These are phyloP conservation scores for Brachionus rubens DNA, from an alignment of 1,140 invertebrate genomes.

Conservation along the genomic window DNA sequence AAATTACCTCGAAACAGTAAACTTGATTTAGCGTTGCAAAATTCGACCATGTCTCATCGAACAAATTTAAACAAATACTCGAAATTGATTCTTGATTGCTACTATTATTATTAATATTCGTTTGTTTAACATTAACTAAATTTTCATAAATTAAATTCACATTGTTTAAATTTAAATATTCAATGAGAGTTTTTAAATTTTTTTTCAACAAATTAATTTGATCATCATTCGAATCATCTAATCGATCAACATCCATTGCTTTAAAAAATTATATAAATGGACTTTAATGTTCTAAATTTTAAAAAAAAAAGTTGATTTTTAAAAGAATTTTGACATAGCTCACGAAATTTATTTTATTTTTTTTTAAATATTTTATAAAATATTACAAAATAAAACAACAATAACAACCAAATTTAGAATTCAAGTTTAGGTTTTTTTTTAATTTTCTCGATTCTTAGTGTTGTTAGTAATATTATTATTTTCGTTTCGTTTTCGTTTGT, in stretches of 20 bases:
- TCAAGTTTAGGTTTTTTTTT: no score
- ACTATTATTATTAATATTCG: background rate
- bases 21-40: background rate
- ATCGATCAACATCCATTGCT: background rate
- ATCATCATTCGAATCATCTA: background rate
- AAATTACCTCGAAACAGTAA: background rate
- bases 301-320: no score
- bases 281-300: no score
- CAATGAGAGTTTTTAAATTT: background rate
- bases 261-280: no score
- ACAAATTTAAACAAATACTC: background rate
- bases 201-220: background rate
- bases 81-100: background rate
- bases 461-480: background rate
- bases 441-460: no score
- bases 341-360: background rate
- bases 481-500: conserved; percentile 7
- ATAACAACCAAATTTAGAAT: no score
- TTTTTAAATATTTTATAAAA: background rate
- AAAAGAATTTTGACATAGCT: no score
- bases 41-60: background rate
- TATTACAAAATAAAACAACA: no score
- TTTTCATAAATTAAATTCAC: conserved; percentile 33
- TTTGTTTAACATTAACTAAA: background rate
- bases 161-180: background rate